Conservation (phyloP, 2,888 invertebrate genomes). For the Aspidiotus destructor region DNA sequence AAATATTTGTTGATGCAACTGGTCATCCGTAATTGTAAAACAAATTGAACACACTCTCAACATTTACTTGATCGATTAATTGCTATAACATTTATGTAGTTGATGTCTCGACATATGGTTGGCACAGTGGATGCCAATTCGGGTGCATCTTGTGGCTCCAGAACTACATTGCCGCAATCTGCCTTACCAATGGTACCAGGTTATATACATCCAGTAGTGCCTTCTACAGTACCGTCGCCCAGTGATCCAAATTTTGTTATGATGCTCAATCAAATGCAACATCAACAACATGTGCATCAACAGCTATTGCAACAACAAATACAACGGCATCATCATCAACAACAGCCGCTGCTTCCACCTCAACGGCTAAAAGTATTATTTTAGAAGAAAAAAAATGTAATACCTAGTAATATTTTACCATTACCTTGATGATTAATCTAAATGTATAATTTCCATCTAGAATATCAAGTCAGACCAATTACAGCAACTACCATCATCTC, state of each 20-base stretch:
- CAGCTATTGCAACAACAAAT: conserved; percentile 35
- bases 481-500: conserved; percentile 2
- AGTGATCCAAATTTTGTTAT: conserved; percentile 23
- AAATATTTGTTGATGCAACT: too few relatives aligned
- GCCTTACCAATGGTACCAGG: conserved; percentile 19
- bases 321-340: conserved; percentile 36
- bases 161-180: neutral
- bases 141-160: neutral
- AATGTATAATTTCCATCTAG: conserved; percentile 5
- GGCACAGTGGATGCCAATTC: neutral
- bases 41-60: too few relatives aligned
- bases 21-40: too few relatives aligned
- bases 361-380: conserved; percentile 35
- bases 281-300: conserved; percentile 37
- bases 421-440: neutral
- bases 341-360: conserved; percentile 35
- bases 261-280: conserved; percentile 27
- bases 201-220: conserved; percentile 19
- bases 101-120: conserved; percentile 10
- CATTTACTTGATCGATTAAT: too few relatives aligned
- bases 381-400: neutral
- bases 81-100: neutral
- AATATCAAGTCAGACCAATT: conserved; percentile 15
- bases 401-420: neutral
- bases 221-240: neutral